Percentiles rank a stretch among this genome's conserved stretches.
Evolutionary conservation across 1,140 invertebrate species (phyloP).

Genomic region (Samia ricini): DNA sequence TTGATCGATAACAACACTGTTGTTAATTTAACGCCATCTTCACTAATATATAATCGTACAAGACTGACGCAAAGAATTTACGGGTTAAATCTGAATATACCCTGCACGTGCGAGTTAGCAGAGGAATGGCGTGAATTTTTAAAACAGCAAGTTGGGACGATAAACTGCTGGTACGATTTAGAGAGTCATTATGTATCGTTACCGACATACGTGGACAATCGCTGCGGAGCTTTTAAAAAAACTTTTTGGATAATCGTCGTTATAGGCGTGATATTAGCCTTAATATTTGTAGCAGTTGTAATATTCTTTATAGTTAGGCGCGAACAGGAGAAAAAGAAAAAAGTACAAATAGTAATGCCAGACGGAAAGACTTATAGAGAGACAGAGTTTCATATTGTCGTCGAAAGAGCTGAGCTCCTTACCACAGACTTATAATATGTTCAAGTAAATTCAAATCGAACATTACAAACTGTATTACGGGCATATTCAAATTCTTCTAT

Average conservation of each 20-base stretch:
- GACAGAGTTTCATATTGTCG: constrained; percentile 90
- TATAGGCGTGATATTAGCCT: constrained; percentile 57
- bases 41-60: constrained; percentile 79
- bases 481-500: too few relatives aligned
- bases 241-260: constrained; percentile 68
- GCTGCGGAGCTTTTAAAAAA: constrained; percentile 62
- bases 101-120: constrained; percentile 79
- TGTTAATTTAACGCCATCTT: constrained; percentile 74
- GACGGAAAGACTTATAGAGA: constrained; percentile 89
- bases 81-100: constrained; percentile 79
- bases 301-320: constrained; percentile 58
- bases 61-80: constrained; percentile 78
- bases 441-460: not conserved
- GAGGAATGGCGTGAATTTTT: constrained; percentile 57
- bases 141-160: constrained; percentile 48
- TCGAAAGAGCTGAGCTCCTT: constrained; percentile 88
- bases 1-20: constrained; percentile 83
- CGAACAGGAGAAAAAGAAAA: constrained; percentile 69
- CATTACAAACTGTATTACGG: not conserved
- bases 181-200: constrained; percentile 57
- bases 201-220: constrained; percentile 54
- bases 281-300: constrained; percentile 53
- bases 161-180: constrained; percentile 62
- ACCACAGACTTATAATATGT: constrained; percentile 84
- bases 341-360: constrained; percentile 84